Evolutionary conservation across 2,888 invertebrate genomes (phyloP).

Genomic region (Shargacucullia verbasci): DNA sequence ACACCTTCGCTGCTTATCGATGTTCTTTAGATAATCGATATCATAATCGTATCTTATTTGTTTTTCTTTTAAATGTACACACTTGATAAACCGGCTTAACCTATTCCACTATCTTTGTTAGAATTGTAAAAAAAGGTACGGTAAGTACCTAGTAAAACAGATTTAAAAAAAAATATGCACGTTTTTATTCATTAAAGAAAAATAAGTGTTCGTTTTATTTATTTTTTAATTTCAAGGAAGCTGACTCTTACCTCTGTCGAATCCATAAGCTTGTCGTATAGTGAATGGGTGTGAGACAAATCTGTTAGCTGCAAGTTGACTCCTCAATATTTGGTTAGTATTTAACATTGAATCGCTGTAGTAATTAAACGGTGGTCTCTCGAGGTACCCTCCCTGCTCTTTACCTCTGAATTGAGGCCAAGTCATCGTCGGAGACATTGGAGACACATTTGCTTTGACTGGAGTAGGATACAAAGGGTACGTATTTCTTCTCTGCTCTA

Average conservation of each 20-base stretch:
- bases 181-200: no score
- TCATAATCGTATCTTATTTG: constrained; percentile 39
- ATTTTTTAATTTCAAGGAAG: background rate
- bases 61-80: constrained; percentile 22
- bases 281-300: constrained; percentile 71
- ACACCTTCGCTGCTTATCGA: constrained; percentile 33
- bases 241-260: constrained; percentile 76
- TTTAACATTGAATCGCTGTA: constrained; percentile 79
- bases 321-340: constrained; percentile 75
- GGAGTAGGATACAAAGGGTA: constrained; percentile 80
- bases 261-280: constrained; percentile 77
- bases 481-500: constrained; percentile 72
- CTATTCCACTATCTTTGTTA: constrained; percentile 7
- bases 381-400: constrained; percentile 62
- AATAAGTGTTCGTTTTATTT: no score
- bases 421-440: constrained; percentile 39
- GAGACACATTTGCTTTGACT: constrained; percentile 68
- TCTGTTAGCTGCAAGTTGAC: constrained; percentile 76
- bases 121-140: background rate
- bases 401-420: constrained; percentile 75
- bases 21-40: constrained; percentile 29
- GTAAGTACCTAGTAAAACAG: no score
- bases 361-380: constrained; percentile 70
- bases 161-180: no score
- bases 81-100: constrained; percentile 21